Percentiles rank a stretch among this genome's conserved stretches.
Evolutionary conservation across 2,888 invertebrate genomes (phyloP).

Genomic region (Nebria brevicollis): DNA sequence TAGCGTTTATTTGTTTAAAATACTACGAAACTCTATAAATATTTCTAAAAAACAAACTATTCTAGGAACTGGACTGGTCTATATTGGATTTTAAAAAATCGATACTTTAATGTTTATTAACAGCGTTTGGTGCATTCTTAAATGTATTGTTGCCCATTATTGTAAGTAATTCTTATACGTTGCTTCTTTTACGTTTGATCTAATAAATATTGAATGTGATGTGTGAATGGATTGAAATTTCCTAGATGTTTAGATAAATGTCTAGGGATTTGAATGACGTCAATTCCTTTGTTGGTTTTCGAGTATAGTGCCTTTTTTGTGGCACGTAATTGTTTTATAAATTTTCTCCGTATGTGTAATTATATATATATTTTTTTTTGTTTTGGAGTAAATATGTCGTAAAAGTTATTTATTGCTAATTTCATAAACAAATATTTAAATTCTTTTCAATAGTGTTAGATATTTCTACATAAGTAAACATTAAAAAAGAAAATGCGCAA

Average conservation of each 20-base stretch:
- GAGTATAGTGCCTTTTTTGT: neutral
- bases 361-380: no score
- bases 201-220: neutral
- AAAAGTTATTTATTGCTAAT: no score
- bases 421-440: no score
- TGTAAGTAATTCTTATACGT: slow-evolving; percentile 26
- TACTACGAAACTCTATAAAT: neutral
- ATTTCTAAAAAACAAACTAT: neutral
- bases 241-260: neutral
- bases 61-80: no score
- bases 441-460: no score
- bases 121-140: neutral
- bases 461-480: no score
- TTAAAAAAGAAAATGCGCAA: no score
- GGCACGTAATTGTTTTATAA: no score
- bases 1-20: no score
- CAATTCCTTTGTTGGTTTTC: neutral
- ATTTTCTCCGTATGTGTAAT: no score
- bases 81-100: neutral
- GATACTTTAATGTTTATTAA: slow-evolving; percentile 2
- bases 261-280: neutral
- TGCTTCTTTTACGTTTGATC: neutral
- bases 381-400: no score
- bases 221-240: neutral
- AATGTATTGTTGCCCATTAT: slow-evolving; percentile 37